phyloP scores from a whole-genome alignment of 2,797 vertebrate genomes.

The Kryptolebias ocellatus region DNA sequence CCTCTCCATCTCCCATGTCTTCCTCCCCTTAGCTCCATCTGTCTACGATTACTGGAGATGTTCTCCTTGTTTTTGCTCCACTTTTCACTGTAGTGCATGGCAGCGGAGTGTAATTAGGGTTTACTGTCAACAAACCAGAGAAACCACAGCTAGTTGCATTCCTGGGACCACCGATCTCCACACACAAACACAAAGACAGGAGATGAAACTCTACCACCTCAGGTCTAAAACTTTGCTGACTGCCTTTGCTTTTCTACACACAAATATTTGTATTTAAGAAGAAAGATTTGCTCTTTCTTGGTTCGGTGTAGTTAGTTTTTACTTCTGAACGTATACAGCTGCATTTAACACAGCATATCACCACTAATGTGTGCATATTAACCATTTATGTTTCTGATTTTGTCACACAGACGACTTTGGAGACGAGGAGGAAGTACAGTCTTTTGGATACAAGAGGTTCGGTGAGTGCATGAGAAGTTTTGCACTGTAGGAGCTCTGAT shows the following conservation, averaged over 20 bases:
- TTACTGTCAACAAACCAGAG: conserved; percentile 79
- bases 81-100: conserved; percentile 55
- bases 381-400: conserved; percentile 67
- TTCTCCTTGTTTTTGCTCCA: conserved; percentile 54
- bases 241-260: conserved; percentile 17
- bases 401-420: conserved; percentile 91
- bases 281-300: conserved; percentile 5
- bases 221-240: conserved; percentile 5
- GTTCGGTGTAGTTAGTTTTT: conserved; percentile 9
- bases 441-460: conserved; percentile 98
- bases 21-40: conserved; percentile 64
- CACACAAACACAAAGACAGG: conserved; percentile 17
- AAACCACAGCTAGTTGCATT: conserved; percentile 72
- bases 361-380: conserved; percentile 17
- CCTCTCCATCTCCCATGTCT: conserved; percentile 24
- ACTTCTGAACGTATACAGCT: conserved; percentile 17
- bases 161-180: conserved; percentile 52
- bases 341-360: conserved; percentile 8
- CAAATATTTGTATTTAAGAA: neutral
- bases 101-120: conserved; percentile 76
- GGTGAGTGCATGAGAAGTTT: conserved; percentile 84
- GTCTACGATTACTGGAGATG: conserved; percentile 75
- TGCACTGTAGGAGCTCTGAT: conserved; percentile 22
- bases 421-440: conserved; percentile 97
- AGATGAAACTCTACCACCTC: conserved; percentile 33